Evolutionary conservation across 1,140 invertebrate genomes (phyloP).

Genomic region (Plectrocnemia conspersa): DNA sequence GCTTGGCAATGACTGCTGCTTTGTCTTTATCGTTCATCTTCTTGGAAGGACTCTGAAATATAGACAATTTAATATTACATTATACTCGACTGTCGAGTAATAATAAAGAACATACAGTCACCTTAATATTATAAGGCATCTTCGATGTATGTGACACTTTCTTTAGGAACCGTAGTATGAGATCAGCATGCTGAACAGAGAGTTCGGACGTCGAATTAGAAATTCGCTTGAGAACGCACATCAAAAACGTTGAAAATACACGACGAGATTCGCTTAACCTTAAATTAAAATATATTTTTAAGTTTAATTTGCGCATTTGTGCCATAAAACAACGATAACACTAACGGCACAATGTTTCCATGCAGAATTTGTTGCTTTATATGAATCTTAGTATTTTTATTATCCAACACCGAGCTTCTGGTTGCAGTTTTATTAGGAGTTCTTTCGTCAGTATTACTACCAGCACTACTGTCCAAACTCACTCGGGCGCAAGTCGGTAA

Average conservation of each 20-base stretch:
- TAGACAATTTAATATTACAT: slow-evolving; percentile 4
- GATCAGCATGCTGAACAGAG: slow-evolving; percentile 58
- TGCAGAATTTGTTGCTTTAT: slow-evolving; percentile 43
- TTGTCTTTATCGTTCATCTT: slow-evolving; percentile 78
- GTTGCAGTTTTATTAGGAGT: neutral
- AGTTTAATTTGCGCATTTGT: neutral
- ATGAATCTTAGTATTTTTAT: slow-evolving; percentile 40
- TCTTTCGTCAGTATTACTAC: neutral
- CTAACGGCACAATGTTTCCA: slow-evolving; percentile 44
- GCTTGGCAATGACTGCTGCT: slow-evolving; percentile 81
- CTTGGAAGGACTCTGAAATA: slow-evolving; percentile 61
- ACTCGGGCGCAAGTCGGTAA: slow-evolving; percentile 29
- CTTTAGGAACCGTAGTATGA: slow-evolving; percentile 79
- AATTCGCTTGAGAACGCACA: slow-evolving; percentile 68
- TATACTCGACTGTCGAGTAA: neutral
- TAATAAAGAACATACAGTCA: slow-evolving; percentile 28
- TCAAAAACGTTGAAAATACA: slow-evolving; percentile 79
- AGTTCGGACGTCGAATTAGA: slow-evolving; percentile 56
- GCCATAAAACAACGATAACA: neutral
- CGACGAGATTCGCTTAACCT: slow-evolving; percentile 65
- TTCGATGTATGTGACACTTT: slow-evolving; percentile 71
- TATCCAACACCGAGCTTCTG: slow-evolving; percentile 12
- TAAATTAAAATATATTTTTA: slow-evolving; percentile 28
- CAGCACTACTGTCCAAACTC: slow-evolving; percentile 18
- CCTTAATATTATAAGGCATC: slow-evolving; percentile 60